A percentile compares a stretch with the other conserved stretches of the same genome.
phyloP scores from a whole-genome alignment of 2,888 invertebrate genomes.

The Zelleria hepariella region DNA sequence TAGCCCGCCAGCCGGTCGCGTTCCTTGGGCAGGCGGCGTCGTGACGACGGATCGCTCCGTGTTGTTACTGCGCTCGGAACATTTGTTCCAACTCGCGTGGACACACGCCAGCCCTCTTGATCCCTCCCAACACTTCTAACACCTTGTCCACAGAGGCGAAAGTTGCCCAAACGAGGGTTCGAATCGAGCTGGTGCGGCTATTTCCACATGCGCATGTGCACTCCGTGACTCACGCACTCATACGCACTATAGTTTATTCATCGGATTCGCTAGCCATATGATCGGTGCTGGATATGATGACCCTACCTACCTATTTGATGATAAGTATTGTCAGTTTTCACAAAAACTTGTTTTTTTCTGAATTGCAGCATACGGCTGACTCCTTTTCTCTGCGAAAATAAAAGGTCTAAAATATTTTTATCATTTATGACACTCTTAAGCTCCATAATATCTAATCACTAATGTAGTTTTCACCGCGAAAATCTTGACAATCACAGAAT shows the following conservation, averaged over 20 bases:
- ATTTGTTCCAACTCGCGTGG: conserved; percentile 49
- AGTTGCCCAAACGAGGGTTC: background rate
- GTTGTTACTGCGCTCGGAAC: conserved; percentile 31
- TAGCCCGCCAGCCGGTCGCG: conserved; percentile 66
- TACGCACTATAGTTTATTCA: conserved; percentile 28
- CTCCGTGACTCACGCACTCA: conserved; percentile 62
- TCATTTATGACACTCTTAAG: too few relatives aligned
- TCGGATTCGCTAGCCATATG: background rate
- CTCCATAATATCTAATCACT: too few relatives aligned
- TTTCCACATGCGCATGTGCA: conserved; percentile 64
- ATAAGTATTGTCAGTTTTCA: background rate
- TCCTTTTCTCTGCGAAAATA: too few relatives aligned
- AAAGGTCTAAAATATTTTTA: too few relatives aligned
- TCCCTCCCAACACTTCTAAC: background rate
- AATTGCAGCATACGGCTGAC: too few relatives aligned
- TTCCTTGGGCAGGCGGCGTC: conserved; percentile 41
- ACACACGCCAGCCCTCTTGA: background rate
- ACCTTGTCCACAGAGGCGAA: background rate
- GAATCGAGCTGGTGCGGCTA: conserved; percentile 26
- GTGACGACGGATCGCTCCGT: background rate
- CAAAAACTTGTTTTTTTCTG: background rate
- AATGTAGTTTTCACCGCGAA: too few relatives aligned
- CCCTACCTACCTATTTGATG: background rate
- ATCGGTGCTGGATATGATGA: background rate
- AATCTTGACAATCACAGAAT: too few relatives aligned